phyloP scores from a whole-genome alignment of 2,888 invertebrate genomes.

The Erebia ligea region DNA sequence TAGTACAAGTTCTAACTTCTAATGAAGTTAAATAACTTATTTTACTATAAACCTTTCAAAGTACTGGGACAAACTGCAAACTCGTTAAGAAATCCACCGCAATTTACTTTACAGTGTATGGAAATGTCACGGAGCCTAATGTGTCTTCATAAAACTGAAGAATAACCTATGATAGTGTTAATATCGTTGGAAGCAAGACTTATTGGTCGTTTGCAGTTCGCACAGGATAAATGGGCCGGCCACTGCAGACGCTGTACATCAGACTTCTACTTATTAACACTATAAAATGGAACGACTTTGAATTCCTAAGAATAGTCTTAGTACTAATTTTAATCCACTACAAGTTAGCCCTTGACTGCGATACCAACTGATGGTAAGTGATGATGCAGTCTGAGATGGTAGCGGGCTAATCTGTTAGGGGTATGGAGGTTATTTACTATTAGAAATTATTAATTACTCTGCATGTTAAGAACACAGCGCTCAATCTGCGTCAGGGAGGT shows the following conservation, averaged over 20 bases:
- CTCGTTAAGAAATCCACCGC: constrained; percentile 8
- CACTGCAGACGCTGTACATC: constrained; percentile 37
- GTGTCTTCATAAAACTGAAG: constrained; percentile 79
- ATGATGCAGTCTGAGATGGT: no score
- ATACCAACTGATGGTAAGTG: no score
- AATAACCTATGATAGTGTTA: constrained; percentile 83
- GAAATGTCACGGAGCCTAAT: constrained; percentile 71
- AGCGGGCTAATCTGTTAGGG: no score
- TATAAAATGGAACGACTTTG: constrained; percentile 13
- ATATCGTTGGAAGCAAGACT: constrained; percentile 80
- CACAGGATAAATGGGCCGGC: constrained; percentile 67
- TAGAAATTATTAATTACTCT: no score
- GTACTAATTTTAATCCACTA: no score
- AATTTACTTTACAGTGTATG: constrained; percentile 56
- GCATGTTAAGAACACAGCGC: no score
- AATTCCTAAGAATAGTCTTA: constrained; percentile 3
- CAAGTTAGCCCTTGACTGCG: no score
- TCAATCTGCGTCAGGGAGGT: no score
- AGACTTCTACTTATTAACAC: constrained; percentile 32
- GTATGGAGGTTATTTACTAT: no score
- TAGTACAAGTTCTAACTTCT: neutral
- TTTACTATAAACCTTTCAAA: neutral
- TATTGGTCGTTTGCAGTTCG: constrained; percentile 81
- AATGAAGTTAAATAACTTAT: neutral
- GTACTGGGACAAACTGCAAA: neutral